Evolutionary conservation across 2,113 vertebrate species (phyloP), one percentile per base, ranked within the genome.

Genomic region (Ploceus nigricollis): DNA sequence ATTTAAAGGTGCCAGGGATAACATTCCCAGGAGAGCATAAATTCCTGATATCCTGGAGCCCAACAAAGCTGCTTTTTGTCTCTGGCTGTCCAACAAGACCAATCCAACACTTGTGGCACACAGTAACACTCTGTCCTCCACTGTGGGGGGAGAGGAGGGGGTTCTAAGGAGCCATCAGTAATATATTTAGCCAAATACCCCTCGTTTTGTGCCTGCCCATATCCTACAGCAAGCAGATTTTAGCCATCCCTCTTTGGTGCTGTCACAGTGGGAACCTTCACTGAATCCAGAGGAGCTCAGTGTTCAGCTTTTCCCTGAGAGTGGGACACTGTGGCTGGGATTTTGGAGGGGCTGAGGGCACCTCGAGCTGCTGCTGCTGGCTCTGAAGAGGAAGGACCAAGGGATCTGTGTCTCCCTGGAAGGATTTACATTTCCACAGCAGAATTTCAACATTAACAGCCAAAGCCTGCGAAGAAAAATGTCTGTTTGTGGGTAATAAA

Each of bases 401-500:
- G 44, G 54, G 22, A 76, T 33, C 24, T 72, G 14, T 42, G 53
- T 71, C 37, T 68, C 66, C 30, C 60, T 66, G 31, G 19, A 85
- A 91, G 65, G 37, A 75, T 91, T 93, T 76, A 64, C 6, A 2
- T 85, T 78, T 86, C 70, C 76, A 87, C 73, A 73, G 66, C 58
- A 70, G 7, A 31, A 58, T 96, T 93, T 13, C 45, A 66, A 57
- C 95, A 95, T 71, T n/a, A 89, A 51, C 73, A 75, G 70, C 42
- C 63, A 93, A n/a, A 79, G 40, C 84, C 58, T 75, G 69, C 78
- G 82, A 37, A 95, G 57, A 39, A 94, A 94, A 94, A 97, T 71
- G 33, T 76, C 66, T 69, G 1, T 91, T 94, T 97, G 94, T 87
- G 93, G 95, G 80, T 95, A 96, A 95, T 95, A 87, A 96, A 96